These are phyloP conservation scores for Otus sunia DNA, from an alignment of 2,113 vertebrate species.

Conservation along the genomic window DNA sequence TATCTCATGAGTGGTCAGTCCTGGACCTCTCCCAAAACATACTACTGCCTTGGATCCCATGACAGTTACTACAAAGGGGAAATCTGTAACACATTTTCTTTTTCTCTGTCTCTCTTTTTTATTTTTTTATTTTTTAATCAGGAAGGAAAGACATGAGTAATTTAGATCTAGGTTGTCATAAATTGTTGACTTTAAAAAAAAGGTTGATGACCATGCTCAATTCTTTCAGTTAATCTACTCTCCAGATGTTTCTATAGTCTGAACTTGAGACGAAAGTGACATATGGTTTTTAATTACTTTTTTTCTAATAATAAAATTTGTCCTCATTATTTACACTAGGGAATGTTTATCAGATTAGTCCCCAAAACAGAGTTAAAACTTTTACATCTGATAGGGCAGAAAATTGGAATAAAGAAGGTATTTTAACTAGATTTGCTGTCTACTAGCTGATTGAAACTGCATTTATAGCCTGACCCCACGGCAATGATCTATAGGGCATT, in stretches of 20 bases:
- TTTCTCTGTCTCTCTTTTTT: accelerated
- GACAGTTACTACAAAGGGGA: neutral
- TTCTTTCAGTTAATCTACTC: neutral
- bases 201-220: neutral
- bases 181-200: neutral
- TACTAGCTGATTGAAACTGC: neutral
- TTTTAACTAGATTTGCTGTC: neutral
- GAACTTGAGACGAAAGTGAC: neutral
- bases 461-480: neutral
- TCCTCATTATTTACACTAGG: neutral
- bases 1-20: neutral
- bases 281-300: neutral
- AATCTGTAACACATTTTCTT: neutral
- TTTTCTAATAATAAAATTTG: neutral
- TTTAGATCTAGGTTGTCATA: neutral
- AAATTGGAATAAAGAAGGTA: neutral
- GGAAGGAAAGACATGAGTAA: neutral
- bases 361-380: neutral
- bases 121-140: neutral
- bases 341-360: neutral
- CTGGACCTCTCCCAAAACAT: neutral
- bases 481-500: neutral
- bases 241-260: neutral
- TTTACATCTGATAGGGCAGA: neutral
- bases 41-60: neutral